Conservation (phyloP, 1,140 invertebrate species). For the Aphelenchoides fujianensis region DNA sequence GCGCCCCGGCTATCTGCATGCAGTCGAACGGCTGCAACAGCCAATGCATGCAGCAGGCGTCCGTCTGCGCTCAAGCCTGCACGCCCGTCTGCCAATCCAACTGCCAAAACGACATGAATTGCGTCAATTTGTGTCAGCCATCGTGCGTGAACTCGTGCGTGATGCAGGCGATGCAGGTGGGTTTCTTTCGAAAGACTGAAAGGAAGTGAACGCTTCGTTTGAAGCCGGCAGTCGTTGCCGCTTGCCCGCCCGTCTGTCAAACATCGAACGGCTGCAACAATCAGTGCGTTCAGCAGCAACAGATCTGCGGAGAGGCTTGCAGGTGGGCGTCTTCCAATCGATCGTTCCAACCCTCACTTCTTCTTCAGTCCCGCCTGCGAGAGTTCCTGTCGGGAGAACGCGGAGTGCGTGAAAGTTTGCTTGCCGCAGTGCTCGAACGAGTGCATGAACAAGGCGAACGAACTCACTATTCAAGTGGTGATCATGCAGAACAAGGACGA, state of each 20-base stretch:
- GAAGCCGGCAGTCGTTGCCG: neutral
- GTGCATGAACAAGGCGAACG: conserved; percentile 19
- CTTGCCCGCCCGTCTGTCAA: conserved; percentile 37
- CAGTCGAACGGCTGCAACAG: neutral
- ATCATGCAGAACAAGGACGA: conserved; percentile 19
- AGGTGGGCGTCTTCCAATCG: neutral
- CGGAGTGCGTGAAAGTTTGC: conserved; percentile 14
- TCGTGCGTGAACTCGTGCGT: conserved; percentile 1
- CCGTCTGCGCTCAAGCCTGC: conserved; percentile 39
- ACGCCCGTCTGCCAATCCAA: conserved; percentile 29
- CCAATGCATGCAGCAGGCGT: conserved; percentile 35
- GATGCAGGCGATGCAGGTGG: neutral
- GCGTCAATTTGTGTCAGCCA: conserved; percentile 17
- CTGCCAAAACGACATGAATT: conserved; percentile 15
- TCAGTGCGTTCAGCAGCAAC: conserved; percentile 21
- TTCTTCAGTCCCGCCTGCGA: neutral
- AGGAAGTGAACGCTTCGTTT: neutral
- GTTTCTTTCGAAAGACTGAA: neutral
- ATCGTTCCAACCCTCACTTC: neutral
- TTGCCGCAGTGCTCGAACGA: neutral
- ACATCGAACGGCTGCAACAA: neutral
- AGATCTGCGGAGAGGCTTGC: conserved; percentile 22
- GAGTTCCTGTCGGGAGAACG: conserved; percentile 6
- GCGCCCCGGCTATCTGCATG: conserved; percentile 19
- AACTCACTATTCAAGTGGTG: conserved; percentile 18